Percentiles rank a stretch among this genome's conserved stretches.
Evolutionary conservation across 2,113 vertebrate genomes (phyloP).

Genomic region (Neoarius graeffei): DNA sequence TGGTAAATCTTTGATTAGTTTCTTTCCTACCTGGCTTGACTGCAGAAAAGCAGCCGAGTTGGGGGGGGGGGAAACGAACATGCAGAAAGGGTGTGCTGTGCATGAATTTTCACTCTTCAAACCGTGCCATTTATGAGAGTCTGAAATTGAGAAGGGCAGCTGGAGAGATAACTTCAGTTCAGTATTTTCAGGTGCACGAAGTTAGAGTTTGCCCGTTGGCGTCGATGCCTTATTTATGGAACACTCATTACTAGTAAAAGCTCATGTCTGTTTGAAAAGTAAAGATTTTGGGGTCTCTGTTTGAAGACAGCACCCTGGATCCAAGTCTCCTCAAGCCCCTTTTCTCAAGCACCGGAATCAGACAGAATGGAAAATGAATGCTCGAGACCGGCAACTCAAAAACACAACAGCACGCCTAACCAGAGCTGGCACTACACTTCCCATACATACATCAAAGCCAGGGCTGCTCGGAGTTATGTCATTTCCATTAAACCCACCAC

Average conservation of each 20-base stretch:
- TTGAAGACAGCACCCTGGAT: constrained; percentile 29
- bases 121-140: neutral
- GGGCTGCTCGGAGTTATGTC: constrained; percentile 1
- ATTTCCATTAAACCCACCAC: neutral
- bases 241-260: constrained; percentile 47
- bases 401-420: constrained; percentile 33
- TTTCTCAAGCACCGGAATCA: constrained; percentile 53
- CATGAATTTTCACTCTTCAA: neutral
- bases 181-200: constrained; percentile 39
- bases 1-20: neutral
- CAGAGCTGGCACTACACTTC: constrained; percentile 11
- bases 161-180: constrained; percentile 26
- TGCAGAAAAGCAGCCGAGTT: neutral
- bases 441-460: constrained; percentile 24
- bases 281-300: constrained; percentile 24
- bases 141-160: neutral
- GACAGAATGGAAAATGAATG: constrained; percentile 52
- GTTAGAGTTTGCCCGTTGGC: constrained; percentile 40
- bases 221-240: constrained; percentile 38
- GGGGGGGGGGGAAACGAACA: too few species aligned
- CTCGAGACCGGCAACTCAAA: constrained; percentile 26
- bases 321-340: constrained; percentile 30
- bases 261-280: constrained; percentile 32
- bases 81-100: neutral
- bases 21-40: constrained; percentile 5